Evolutionary conservation across 2,113 vertebrate genomes (phyloP), one percentile per base, ranked within the genome.

Genomic region (Parotia lawesii): DNA sequence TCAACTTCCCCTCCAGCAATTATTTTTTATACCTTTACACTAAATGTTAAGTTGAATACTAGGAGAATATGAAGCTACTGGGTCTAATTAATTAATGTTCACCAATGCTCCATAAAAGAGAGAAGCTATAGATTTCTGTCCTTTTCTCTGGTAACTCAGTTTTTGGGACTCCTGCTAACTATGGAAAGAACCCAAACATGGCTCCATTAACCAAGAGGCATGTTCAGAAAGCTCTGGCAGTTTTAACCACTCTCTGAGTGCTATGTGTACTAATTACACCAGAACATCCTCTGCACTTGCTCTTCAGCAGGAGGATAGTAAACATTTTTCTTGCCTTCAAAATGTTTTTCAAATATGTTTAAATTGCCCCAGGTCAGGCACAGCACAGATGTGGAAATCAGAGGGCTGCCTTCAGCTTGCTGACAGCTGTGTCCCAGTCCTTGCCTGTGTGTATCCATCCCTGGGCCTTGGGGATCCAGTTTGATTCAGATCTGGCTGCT

Each of bases 1-100:
- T 89, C 78, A 87, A 69, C 21, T 92, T 93, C 83, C 88, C 42
- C 66, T 90, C 14, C 44, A 91, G 91, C 61, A 85, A 80, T 85
- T 80, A 61, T 51, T 87, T 90, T 89, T 92, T 86, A 40, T 75
- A 80, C 29, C 38, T 90, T 93, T 84, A 85, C 13, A 8, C 20
- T 84, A 82, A 82, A 42, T 37, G 17, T 83, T 86, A 75, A 44
- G 14, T 91, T 87, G 87, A 96, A 78, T 74, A 66, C 31, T 66
- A 89, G 27, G 42, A 80, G 29, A 85, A 78, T 54, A 69, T 69
- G 61, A 78, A 92, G 20, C 23, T 75, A 61, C 45, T 24, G 50
- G 4, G 1, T 83, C 61, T 75, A 90, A 91, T 93, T 74, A 80
- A 77, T 92, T 79, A 81, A 92, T 66, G 47, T 29, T 84, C 38